These are phyloP conservation scores for Octodonta nipae DNA, from an alignment of 2,888 invertebrate genomes.

Conservation along the genomic window DNA sequence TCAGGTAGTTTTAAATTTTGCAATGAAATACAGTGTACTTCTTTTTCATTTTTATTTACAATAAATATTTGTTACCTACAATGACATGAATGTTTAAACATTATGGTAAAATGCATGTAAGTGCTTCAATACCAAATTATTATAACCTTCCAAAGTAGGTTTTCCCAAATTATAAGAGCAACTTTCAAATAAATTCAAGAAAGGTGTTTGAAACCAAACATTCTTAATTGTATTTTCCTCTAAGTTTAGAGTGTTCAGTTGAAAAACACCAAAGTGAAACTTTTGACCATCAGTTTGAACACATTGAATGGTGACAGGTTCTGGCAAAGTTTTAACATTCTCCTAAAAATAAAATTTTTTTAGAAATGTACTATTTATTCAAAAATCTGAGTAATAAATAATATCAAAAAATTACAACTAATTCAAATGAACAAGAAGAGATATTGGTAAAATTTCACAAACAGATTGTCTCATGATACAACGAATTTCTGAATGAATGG, in stretches of 20 bases:
- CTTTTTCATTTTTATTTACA: too few species aligned
- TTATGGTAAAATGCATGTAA: constrained; percentile 69
- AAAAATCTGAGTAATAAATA: too few species aligned
- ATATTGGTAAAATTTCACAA: too few species aligned
- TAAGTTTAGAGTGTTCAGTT: constrained; percentile 68
- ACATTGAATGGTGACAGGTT: constrained; percentile 71
- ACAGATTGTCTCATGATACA: too few species aligned
- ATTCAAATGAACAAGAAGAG: too few species aligned
- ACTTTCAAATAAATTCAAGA: constrained; percentile 49
- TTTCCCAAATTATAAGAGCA: constrained; percentile 51
- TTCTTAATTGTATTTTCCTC: constrained; percentile 51
- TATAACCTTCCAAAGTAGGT: constrained; percentile 60
- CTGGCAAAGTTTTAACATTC: constrained; percentile 49
- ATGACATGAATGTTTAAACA: too few species aligned
- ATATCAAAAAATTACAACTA: too few species aligned
- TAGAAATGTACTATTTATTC: not conserved
- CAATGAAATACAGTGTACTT: too few species aligned
- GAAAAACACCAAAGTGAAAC: constrained; percentile 71
- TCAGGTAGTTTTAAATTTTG: too few species aligned
- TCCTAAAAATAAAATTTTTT: constrained; percentile 34
- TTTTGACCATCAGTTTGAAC: constrained; percentile 65
- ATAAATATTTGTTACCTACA: too few species aligned
- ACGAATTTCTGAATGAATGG: too few species aligned
- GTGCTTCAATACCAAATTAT: constrained; percentile 62
- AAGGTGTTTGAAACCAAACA: constrained; percentile 61